These are phyloP conservation scores for Heliothis virescens DNA, from an alignment of 1,140 invertebrate species.

Conservation along the genomic window DNA sequence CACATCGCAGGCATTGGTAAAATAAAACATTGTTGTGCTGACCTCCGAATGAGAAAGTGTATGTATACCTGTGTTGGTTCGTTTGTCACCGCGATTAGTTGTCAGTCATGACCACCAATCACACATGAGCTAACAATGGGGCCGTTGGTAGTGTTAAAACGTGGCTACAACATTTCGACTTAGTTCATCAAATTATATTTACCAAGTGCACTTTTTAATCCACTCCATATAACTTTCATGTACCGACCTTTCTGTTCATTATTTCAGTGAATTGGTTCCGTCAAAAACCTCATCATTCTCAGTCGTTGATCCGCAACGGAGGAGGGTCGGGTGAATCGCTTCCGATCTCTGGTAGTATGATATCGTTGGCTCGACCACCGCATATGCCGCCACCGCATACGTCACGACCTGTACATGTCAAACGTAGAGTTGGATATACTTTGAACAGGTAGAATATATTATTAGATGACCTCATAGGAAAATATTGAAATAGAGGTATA, in stretches of 20 bases:
- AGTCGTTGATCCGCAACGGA: conserved; percentile 70
- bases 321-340: conserved; percentile 77
- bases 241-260: conserved; percentile 41
- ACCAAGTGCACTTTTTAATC: not conserved
- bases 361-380: conserved; percentile 68
- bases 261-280: conserved; percentile 78
- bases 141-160: no score
- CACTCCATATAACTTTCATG: no score
- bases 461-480: not conserved
- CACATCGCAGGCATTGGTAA: conserved; percentile 89
- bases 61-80: conserved; percentile 8
- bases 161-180: not conserved
- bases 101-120: not conserved
- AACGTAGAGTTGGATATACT: conserved; percentile 62
- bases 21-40: conserved; percentile 36
- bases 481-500: no score
- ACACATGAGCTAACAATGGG: no score
- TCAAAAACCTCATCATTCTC: conserved; percentile 67
- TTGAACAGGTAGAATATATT: conserved; percentile 68
- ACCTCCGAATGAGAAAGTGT: conserved; percentile 10
- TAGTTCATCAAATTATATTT: not conserved
- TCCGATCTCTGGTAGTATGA: conserved; percentile 78
- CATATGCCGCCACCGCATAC: conserved; percentile 55
- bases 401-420: conserved; percentile 60
- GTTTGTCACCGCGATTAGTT: conserved; percentile 15